phyloP scores from a whole-genome alignment of 1,140 invertebrate genomes.

The Theocolax elegans region DNA sequence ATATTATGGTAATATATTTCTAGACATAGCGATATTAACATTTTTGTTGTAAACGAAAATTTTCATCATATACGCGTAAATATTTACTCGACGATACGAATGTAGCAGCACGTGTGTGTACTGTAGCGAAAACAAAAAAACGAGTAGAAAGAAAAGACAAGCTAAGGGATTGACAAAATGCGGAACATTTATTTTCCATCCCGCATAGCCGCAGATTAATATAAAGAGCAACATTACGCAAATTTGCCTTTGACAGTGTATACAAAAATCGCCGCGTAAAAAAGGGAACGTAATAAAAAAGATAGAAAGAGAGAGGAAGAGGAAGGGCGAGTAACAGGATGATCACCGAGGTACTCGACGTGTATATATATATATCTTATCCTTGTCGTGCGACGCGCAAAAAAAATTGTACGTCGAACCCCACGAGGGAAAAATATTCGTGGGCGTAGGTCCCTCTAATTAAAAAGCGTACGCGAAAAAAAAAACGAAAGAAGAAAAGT shows the following conservation, averaged over 20 bases:
- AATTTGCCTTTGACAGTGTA: background rate
- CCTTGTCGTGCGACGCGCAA: background rate
- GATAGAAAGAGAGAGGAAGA: too few species aligned
- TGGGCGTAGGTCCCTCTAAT: conserved; percentile 47
- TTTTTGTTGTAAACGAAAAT: too few species aligned
- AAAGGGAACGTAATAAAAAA: background rate
- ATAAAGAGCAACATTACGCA: background rate
- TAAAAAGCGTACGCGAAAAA: conserved; percentile 52
- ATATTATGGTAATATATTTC: too few species aligned
- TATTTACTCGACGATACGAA: too few species aligned
- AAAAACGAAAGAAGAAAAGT: conserved; percentile 47
- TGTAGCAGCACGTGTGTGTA: too few species aligned
- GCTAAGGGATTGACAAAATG: too few species aligned
- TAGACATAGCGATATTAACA: too few species aligned
- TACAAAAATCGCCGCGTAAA: background rate
- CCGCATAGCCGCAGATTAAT: background rate
- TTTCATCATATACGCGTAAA: too few species aligned
- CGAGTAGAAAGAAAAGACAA: too few species aligned
- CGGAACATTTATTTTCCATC: background rate
- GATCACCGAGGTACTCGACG: background rate
- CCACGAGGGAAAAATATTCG: conserved; percentile 16
- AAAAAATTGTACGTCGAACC: background rate
- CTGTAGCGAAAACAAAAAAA: too few species aligned
- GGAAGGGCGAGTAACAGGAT: background rate
- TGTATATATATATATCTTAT: too few species aligned